Evolutionary conservation across 2,113 vertebrate species (phyloP).

Genomic region (Pseudorasbora parva): DNA sequence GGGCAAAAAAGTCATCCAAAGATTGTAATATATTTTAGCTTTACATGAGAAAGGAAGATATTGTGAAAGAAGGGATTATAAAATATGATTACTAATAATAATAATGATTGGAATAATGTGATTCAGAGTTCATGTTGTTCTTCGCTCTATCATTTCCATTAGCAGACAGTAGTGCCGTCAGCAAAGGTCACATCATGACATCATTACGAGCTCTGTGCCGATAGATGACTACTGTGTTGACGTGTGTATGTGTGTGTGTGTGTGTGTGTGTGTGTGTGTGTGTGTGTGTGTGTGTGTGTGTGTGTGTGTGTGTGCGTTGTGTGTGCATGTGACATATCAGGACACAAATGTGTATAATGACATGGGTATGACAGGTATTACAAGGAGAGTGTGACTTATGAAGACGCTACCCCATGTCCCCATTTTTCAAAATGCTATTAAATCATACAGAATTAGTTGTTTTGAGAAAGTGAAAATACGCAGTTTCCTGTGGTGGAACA

Average conservation of each 20-base stretch:
- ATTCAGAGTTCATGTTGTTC: neutral
- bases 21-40: neutral
- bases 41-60: neutral
- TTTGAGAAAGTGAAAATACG: no score
- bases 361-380: no score
- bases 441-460: no score
- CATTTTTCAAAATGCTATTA: no score
- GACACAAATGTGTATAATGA: no score
- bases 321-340: no score
- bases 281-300: conserved; percentile 4
- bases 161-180: neutral
- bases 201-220: conserved; percentile 21
- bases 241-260: conserved; percentile 22
- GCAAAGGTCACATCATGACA: conserved; percentile 21
- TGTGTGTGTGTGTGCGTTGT: conserved; percentile 25
- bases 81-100: neutral
- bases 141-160: conserved; percentile 6
- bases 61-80: neutral
- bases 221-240: neutral
- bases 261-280: conserved; percentile 22
- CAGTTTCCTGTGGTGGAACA: no score
- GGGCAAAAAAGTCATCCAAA: neutral
- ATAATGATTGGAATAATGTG: neutral
- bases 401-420: no score
- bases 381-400: no score